Conservation (phyloP, 2,797 vertebrate species). For the Myripristis jacobus region DNA sequence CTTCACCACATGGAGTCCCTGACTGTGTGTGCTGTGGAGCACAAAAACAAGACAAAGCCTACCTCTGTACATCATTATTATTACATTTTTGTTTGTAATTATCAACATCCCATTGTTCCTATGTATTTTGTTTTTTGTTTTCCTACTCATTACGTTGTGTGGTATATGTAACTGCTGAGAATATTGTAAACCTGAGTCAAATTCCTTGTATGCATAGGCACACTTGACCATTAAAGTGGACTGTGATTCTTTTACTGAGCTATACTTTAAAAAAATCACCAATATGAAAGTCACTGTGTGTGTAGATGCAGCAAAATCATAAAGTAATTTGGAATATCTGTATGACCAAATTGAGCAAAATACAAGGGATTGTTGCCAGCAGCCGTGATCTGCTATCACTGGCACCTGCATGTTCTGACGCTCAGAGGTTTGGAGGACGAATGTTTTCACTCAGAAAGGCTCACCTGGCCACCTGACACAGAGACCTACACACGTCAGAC, state of each 20-base stretch:
- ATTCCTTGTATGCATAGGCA: too few relatives aligned
- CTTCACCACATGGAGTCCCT: slow-evolving; percentile 43
- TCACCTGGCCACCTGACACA: slow-evolving; percentile 21
- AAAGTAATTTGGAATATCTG: neutral
- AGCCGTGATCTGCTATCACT: neutral
- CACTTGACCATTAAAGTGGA: too few relatives aligned
- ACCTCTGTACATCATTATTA: slow-evolving; percentile 20
- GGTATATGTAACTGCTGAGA: too few relatives aligned
- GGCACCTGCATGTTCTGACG: neutral
- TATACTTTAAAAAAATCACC: neutral
- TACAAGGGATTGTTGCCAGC: neutral
- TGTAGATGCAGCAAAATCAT: neutral
- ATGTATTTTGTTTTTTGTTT: too few relatives aligned
- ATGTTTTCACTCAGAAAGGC: slow-evolving; percentile 13
- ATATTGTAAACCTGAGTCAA: too few relatives aligned
- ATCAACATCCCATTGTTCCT: too few relatives aligned
- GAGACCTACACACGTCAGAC: slow-evolving; percentile 34
- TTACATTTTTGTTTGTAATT: too few relatives aligned
- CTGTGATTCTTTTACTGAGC: neutral
- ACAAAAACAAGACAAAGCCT: slow-evolving; percentile 25
- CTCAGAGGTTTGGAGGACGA: slow-evolving; percentile 9
- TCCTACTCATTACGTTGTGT: too few relatives aligned
- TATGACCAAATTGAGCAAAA: neutral
- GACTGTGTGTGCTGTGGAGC: slow-evolving; percentile 24
- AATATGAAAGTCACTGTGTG: neutral